Evolutionary conservation across 2,113 vertebrate species (phyloP).

Genomic region (Nothobranchius kuhntae): DNA sequence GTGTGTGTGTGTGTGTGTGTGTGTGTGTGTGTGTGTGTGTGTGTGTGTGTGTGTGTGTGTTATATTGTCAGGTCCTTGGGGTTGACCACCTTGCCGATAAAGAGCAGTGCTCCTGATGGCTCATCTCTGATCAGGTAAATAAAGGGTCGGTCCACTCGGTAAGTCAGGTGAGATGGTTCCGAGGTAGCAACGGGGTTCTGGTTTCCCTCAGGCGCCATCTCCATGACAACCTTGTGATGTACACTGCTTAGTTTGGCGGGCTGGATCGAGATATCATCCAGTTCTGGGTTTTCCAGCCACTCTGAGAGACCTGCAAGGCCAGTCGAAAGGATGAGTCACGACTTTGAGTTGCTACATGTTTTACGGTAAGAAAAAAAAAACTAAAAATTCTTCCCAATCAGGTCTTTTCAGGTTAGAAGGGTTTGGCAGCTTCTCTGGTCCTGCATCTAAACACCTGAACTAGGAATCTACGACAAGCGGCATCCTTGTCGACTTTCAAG

Average conservation of each 20-base stretch:
- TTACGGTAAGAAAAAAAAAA: too few relatives aligned
- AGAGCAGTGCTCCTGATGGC: slow-evolving; percentile 87
- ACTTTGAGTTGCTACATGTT: too few relatives aligned
- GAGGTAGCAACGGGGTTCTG: slow-evolving; percentile 54
- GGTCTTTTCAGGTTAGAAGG: too few relatives aligned
- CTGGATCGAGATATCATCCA: slow-evolving; percentile 86
- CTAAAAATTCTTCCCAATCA: too few relatives aligned
- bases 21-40: background rate
- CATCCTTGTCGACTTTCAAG: too few relatives aligned
- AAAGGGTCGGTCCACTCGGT: slow-evolving; percentile 89
- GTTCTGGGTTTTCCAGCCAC: slow-evolving; percentile 83
- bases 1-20: slow-evolving; percentile 11
- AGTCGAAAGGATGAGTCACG: background rate
- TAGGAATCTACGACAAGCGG: too few relatives aligned
- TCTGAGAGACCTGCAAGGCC: slow-evolving; percentile 81
- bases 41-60: slow-evolving; percentile 24
- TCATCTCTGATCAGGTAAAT: slow-evolving; percentile 90
- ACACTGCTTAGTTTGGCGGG: slow-evolving; percentile 80
- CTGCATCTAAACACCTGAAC: too few relatives aligned
- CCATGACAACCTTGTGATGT: slow-evolving; percentile 86
- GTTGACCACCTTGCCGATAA: slow-evolving; percentile 91
- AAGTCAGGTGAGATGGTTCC: slow-evolving; percentile 69
- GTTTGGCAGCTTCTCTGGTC: too few relatives aligned
- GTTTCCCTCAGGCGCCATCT: slow-evolving; percentile 86
- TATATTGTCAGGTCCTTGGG: slow-evolving; percentile 76